phyloP scores from a whole-genome alignment of 2,888 invertebrate species.

The Dryobotodes eremita region DNA sequence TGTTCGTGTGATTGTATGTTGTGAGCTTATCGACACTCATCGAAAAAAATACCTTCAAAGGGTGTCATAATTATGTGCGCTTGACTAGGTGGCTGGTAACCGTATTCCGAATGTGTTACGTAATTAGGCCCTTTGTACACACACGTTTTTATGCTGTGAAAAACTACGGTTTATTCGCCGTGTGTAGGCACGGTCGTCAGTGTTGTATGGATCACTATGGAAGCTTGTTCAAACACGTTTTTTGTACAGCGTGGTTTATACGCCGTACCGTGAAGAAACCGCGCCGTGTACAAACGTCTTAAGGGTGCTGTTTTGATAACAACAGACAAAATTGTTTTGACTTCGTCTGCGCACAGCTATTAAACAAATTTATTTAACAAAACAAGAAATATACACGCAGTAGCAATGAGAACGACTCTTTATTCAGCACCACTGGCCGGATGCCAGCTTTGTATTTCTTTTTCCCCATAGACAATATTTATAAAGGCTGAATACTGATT shows the following conservation, averaged over 20 bases:
- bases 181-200: background rate
- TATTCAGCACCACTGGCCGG: constrained; percentile 48
- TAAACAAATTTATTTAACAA: constrained; percentile 36
- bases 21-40: background rate
- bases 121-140: background rate
- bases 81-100: background rate
- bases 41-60: background rate
- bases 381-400: constrained; percentile 24
- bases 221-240: background rate
- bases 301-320: background rate
- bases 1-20: background rate
- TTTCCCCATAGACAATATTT: constrained; percentile 46
- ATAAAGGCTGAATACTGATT: constrained; percentile 55
- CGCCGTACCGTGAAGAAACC: background rate
- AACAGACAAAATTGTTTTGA: constrained; percentile 11
- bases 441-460: constrained; percentile 55
- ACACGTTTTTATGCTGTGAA: background rate
- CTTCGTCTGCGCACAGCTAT: constrained; percentile 13
- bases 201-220: background rate
- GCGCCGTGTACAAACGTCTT: background rate
- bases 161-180: background rate
- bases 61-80: background rate
- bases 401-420: constrained; percentile 30
- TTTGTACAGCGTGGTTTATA: background rate
- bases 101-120: too few relatives aligned